Evolutionary conservation across 2,113 vertebrate species (phyloP), one percentile per base, ranked within the genome.

Genomic region (Orcinus orca): DNA sequence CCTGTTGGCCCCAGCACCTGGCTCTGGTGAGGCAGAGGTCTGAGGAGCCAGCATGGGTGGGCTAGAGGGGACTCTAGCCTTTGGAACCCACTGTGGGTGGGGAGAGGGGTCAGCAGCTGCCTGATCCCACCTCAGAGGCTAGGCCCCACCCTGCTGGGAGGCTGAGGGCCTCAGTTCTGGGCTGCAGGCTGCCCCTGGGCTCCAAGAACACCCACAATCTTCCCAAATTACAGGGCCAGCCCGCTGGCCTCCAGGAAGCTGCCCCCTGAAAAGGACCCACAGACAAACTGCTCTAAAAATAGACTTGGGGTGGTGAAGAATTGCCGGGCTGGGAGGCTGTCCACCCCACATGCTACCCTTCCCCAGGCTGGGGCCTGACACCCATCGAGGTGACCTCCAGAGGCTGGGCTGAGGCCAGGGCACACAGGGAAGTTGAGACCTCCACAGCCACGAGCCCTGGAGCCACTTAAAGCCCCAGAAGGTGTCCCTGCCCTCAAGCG

Each of bases 271-370:
- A 94, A 95, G 76, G 80, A 73, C 95, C 96, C 96, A 94, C 90
- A 97, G 86, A 95, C 96, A 97, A 98, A 99, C 98, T 98, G 97
- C 98, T 98, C 98, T 98, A 98, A 99, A 99, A 99, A 98, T 98
- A 99, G 98, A 89, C 76, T 97, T 97, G 97, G 91, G 98, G 96
- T 60, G 82, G 91, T 47, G 2, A 68, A 36, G 41, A 73, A 85
- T 25, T 71, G 71, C 87, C 44, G 50, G 95, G 65, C 74, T 6
- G 79, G 77, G 77, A 80, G 33, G 77, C 7, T 1, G 50, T 25
- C 33, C 77, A 80, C 53, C 53, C 77, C 21, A 25, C 53, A 17
- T 2, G 2, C 33, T 80, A 53, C 33, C 50, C 33, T 55, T 80
- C 77, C 50, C 50, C 21, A 58, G 33, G 77, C 21, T 36, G 77